Evolutionary conservation across 2,797 vertebrate species (phyloP).

Genomic region (Tympanoctomys barrerae): DNA sequence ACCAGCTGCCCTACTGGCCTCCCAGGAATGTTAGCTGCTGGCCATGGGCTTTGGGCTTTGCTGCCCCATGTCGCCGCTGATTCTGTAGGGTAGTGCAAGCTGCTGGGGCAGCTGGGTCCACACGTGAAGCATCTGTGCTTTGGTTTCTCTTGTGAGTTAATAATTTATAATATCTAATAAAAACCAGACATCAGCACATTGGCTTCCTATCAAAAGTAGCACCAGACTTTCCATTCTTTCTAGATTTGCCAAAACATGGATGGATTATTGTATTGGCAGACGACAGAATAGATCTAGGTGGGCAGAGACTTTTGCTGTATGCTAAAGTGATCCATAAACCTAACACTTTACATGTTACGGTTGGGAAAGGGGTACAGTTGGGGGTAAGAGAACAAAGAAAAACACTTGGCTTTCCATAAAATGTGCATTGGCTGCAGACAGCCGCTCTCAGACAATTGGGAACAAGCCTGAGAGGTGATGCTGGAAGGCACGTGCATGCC

Average conservation of each 20-base stretch:
- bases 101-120: not conserved
- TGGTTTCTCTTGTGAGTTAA: not conserved
- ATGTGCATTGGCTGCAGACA: not conserved
- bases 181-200: not conserved
- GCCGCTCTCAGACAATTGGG: not conserved
- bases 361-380: not conserved
- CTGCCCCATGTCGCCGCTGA: not conserved
- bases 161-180: not conserved
- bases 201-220: not conserved
- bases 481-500: accelerated
- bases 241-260: not conserved
- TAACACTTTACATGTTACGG: not conserved
- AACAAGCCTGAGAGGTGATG: not conserved
- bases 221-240: not conserved
- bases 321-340: not conserved
- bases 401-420: not conserved
- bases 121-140: not conserved
- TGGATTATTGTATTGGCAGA: not conserved
- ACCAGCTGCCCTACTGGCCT: not conserved
- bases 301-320: not conserved
- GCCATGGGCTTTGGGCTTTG: not conserved
- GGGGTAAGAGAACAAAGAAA: not conserved
- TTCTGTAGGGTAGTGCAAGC: accelerated
- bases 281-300: not conserved
- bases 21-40: not conserved